Percentiles rank a stretch among this genome's conserved stretches.
These are phyloP conservation scores for Drosophila meridiana DNA, from an alignment of 2,888 invertebrate genomes.

Conservation along the genomic window DNA sequence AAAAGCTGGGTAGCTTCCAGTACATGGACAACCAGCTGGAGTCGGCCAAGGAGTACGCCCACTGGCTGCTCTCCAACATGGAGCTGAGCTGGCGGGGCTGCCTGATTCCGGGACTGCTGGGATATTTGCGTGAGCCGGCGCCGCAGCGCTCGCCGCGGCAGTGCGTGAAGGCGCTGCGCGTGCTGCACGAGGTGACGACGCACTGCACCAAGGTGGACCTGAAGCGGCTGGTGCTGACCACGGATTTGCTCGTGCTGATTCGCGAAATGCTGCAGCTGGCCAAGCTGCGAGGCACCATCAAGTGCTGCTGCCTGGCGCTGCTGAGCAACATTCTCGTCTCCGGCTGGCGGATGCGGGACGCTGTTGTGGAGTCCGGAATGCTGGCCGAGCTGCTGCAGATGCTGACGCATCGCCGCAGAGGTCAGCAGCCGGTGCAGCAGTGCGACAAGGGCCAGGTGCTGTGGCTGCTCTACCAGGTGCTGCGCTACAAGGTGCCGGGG, in stretches of 20 bases:
- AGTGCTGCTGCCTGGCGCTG: conserved; percentile 27
- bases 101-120: conserved; percentile 23
- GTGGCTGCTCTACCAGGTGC: conserved; percentile 54
- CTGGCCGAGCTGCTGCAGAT: conserved; percentile 32
- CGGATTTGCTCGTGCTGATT: conserved; percentile 28
- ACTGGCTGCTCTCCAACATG: conserved; percentile 43
- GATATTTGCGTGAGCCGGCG: conserved; percentile 5
- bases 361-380: conserved; percentile 45
- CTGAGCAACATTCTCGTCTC: conserved; percentile 51
- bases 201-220: conserved; percentile 53
- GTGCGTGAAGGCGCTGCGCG: conserved; percentile 48
- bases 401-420: background rate
- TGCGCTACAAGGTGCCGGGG: conserved; percentile 46
- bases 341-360: conserved; percentile 50
- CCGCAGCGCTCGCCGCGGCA: conserved; percentile 36
- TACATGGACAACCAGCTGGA: conserved; percentile 42
- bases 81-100: conserved; percentile 39
- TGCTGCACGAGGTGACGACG: conserved; percentile 52
- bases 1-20: conserved; percentile 21
- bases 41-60: conserved; percentile 37
- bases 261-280: conserved; percentile 2
- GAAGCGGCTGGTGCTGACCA: conserved; percentile 45
- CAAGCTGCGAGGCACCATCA: conserved; percentile 14
- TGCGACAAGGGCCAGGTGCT: conserved; percentile 33
- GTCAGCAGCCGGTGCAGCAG: conserved; percentile 6